Percentiles rank a stretch among this genome's conserved stretches.
Evolutionary conservation across 2,797 vertebrate species (phyloP).

Genomic region (Saxicola maurus): DNA sequence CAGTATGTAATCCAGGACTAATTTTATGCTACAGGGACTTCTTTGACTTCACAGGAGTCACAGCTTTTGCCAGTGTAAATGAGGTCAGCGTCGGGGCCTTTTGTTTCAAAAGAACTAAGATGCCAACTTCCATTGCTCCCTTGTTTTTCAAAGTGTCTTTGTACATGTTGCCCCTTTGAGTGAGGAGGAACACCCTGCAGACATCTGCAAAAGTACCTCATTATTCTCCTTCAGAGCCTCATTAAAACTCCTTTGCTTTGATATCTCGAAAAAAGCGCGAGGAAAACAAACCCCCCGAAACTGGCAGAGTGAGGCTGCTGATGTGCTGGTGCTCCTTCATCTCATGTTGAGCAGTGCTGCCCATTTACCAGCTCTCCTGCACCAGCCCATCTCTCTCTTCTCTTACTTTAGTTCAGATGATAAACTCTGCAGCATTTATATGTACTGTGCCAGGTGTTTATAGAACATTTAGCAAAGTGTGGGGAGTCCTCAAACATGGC

Average conservation of each 20-base stretch:
- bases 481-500: neutral
- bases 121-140: conserved; percentile 40
- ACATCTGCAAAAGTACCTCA: conserved; percentile 54
- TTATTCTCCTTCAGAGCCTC: conserved; percentile 60
- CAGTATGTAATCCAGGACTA: neutral
- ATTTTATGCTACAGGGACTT: conserved; percentile 38
- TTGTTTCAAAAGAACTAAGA: conserved; percentile 24
- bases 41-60: conserved; percentile 13
- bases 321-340: neutral
- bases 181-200: conserved; percentile 51
- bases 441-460: neutral
- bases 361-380: neutral
- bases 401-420: neutral
- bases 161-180: conserved; percentile 45
- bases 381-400: rapidly evolving
- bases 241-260: conserved; percentile 60
- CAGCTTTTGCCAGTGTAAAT: conserved; percentile 38
- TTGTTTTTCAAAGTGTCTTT: conserved; percentile 60
- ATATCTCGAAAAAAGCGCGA: neutral
- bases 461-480: neutral
- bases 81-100: conserved; percentile 23
- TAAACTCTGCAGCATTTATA: neutral
- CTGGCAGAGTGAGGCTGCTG: neutral
- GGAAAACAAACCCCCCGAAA: conserved; percentile 29
- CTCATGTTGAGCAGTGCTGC: neutral